Evolutionary conservation across 2,888 invertebrate genomes (phyloP), one percentile per base, ranked within the genome.

Genomic region (Drosophila tanythrix): DNA sequence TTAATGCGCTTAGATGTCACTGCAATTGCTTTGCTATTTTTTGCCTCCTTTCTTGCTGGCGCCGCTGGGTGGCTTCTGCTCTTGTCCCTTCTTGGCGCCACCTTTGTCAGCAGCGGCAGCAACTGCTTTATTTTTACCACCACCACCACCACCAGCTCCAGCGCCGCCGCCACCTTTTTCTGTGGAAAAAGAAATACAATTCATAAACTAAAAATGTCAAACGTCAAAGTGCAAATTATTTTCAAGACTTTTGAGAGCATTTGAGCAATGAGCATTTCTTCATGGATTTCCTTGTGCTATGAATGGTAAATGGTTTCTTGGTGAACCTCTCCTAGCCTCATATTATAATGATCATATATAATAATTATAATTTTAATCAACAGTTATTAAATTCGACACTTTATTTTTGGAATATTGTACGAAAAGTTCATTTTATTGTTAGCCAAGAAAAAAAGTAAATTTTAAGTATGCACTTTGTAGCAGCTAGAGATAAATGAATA

Each of bases 11-110:
- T 88, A 88, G 74, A 71, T 82, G 83, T 70, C 69, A 59, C 48
- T 65, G 53, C 31, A 21, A n/a, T 43, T 46, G 62, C 48, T 13
- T 3, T 68, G 74, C 77, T 91, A 92, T 64, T 92, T 92, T 60
- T 92, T 92, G 78, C 89, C 92, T 68, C 93, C 92, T 74, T 93
- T 92, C 69, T 93, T 92, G 10, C 74, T 83, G 43, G 84, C 90
- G 38, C 80, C 86, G 11, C 70, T 82, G 59, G 79, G 70, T 31
- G 83, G 69, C 76, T 92, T 92, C 70, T 86, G 92, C n/a, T 92
- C 92, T 57, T 79, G 89, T 63, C 75, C 90, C 70, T 90, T 92
- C 78, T 91, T 91, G 38, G 77, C 84, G 38, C 79, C 91, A 58
- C 79, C 83, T 79, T 88, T 88, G 60, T 87, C 90, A 55, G 70